phyloP scores from a whole-genome alignment of 2,797 vertebrate genomes.

The Sebastiscus tertius region DNA sequence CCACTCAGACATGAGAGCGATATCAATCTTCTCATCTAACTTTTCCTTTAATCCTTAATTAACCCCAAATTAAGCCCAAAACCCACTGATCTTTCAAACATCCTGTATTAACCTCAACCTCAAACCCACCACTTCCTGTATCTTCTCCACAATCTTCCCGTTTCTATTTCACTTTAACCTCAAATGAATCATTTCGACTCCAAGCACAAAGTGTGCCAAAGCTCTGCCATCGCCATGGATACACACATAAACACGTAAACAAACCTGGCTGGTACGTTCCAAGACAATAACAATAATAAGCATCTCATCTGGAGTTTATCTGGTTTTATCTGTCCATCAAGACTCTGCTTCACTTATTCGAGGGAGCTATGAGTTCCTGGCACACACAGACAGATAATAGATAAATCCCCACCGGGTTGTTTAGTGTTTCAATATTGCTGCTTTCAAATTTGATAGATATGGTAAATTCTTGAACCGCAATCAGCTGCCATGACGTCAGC shows the following conservation, averaged over 20 bases:
- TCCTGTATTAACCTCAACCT: constrained; percentile 16
- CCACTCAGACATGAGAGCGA: neutral
- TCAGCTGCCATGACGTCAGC: constrained; percentile 59
- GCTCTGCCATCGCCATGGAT: constrained; percentile 35
- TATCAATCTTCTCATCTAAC: neutral
- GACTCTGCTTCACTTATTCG: constrained; percentile 35
- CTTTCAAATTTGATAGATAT: constrained; percentile 46
- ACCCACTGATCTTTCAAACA: neutral
- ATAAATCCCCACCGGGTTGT: constrained; percentile 49
- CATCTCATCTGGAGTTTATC: constrained; percentile 76
- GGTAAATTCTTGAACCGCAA: constrained; percentile 47
- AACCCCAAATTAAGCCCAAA: neutral
- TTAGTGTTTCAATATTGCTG: constrained; percentile 37
- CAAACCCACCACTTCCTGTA: constrained; percentile 16
- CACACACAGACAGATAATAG: constrained; percentile 57
- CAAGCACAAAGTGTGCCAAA: neutral
- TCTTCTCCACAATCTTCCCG: neutral
- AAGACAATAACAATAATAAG: constrained; percentile 70
- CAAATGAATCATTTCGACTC: constrained; percentile 47
- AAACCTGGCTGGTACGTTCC: constrained; percentile 68
- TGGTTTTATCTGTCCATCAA: constrained; percentile 71
- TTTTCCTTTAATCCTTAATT: neutral
- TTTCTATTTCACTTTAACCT: constrained; percentile 32
- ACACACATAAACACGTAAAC: constrained; percentile 68
- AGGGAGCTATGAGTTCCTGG: constrained; percentile 40